Evolutionary conservation across 2,888 invertebrate genomes (phyloP).

Genomic region (Calameuta filiformis): DNA sequence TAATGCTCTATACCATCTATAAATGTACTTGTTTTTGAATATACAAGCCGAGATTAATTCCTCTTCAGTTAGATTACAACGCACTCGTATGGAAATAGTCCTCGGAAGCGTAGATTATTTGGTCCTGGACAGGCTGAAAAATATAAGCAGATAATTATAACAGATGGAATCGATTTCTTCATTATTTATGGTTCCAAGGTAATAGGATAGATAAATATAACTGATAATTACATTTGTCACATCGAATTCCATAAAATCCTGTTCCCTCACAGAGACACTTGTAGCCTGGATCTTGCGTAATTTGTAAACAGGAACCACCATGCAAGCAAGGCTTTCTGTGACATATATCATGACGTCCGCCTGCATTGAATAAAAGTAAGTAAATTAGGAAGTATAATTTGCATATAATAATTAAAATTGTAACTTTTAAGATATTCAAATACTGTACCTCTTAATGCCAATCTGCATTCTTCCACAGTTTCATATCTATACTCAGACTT

Average conservation of each 20-base stretch:
- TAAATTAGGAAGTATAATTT: neutral
- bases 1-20: neutral
- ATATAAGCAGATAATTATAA: conserved; percentile 1
- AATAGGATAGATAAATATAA: conserved; percentile 1
- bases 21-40: neutral
- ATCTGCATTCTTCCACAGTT: conserved; percentile 72
- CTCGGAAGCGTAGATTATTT: conserved; percentile 58
- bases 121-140: conserved; percentile 72
- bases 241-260: conserved; percentile 78
- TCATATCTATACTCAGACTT: conserved; percentile 74
- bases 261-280: conserved; percentile 79
- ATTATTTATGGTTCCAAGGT: neutral
- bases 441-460: conserved; percentile 72
- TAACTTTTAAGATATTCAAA: neutral
- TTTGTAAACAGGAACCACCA: conserved; percentile 76
- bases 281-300: conserved; percentile 74
- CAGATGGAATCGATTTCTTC: neutral
- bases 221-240: conserved; percentile 73
- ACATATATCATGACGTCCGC: conserved; percentile 73
- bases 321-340: conserved; percentile 74
- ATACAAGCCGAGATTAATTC: neutral
- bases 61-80: conserved; percentile 71
- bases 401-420: conserved; percentile 4
- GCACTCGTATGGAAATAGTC: conserved; percentile 76
- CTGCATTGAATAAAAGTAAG: conserved; percentile 40